Conservation (phyloP, 2,113 vertebrate genomes). For the Lepus europaeus region DNA sequence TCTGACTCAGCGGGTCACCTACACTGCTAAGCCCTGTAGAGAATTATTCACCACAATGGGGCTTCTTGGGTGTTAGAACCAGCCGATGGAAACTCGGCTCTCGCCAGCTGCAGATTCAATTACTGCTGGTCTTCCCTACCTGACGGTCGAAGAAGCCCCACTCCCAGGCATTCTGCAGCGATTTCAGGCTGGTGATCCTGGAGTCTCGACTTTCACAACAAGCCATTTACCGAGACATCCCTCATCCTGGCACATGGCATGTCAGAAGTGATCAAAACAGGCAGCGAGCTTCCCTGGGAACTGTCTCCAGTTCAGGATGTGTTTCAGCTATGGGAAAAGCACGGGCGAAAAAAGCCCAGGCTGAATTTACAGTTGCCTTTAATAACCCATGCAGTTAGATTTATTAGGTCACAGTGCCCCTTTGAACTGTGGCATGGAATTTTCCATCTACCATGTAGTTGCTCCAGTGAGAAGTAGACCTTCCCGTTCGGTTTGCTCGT, state of each 20-base stretch:
- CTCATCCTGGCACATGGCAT: conserved; percentile 2
- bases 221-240: conserved; percentile 56
- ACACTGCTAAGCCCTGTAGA: background rate
- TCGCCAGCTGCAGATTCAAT: conserved; percentile 44
- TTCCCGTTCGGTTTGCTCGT: background rate
- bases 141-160: conserved; percentile 4
- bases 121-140: conserved; percentile 21
- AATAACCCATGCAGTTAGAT: conserved; percentile 77
- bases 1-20: conserved; percentile 72
- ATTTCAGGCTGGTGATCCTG: conserved; percentile 61
- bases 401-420: conserved; percentile 75
- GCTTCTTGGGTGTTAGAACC: conserved; percentile 54
- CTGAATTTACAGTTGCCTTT: conserved; percentile 74
- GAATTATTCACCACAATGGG: conserved; percentile 62
- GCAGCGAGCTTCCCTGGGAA: conserved; percentile 25
- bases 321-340: conserved; percentile 77
- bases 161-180: background rate
- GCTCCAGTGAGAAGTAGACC: conserved; percentile 24
- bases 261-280: conserved; percentile 51
- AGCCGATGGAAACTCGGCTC: conserved; percentile 17
- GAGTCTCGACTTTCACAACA: background rate
- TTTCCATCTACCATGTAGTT: conserved; percentile 76
- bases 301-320: conserved; percentile 47
- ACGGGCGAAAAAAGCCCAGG: background rate
- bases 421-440: conserved; percentile 68